Percentiles rank a stretch among this genome's conserved stretches.
These are phyloP conservation scores for Elegia similella DNA, from an alignment of 2,888 invertebrate genomes.

Conservation along the genomic window DNA sequence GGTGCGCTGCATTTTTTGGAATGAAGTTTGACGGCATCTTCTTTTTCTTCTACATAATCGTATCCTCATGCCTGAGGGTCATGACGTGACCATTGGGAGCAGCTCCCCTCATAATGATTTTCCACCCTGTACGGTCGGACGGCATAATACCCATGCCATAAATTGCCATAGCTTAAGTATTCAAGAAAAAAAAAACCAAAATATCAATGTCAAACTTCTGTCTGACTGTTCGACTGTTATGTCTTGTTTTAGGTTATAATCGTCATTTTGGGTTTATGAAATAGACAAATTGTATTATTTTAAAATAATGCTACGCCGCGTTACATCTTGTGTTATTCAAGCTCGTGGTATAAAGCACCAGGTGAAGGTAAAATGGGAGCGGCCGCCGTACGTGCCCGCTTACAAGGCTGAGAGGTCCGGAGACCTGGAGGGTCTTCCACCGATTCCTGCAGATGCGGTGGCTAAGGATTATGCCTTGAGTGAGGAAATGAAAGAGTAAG, in stretches of 20 bases:
- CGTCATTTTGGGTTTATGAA: not conserved
- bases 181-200: no score
- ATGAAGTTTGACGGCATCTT: no score
- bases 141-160: no score
- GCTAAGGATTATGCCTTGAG: constrained; percentile 80
- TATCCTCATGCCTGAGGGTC: no score
- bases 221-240: no score
- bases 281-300: not conserved
- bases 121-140: no score
- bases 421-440: constrained; percentile 82
- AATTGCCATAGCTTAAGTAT: no score
- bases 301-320: constrained; percentile 56
- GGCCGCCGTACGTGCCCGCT: constrained; percentile 85
- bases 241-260: not conserved
- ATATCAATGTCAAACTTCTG: no score
- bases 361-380: constrained; percentile 89
- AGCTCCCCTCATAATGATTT: no score
- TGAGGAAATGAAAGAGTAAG: constrained; percentile 87
- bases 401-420: constrained; percentile 86
- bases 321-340: constrained; percentile 63
- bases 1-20: no score
- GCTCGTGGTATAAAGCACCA: constrained; percentile 83
- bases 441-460: constrained; percentile 76
- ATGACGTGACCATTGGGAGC: no score
- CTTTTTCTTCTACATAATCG: no score